Evolutionary conservation across 2,888 invertebrate genomes (phyloP), one percentile per base, ranked within the genome.

Genomic region (Synergus laeviventris): DNA sequence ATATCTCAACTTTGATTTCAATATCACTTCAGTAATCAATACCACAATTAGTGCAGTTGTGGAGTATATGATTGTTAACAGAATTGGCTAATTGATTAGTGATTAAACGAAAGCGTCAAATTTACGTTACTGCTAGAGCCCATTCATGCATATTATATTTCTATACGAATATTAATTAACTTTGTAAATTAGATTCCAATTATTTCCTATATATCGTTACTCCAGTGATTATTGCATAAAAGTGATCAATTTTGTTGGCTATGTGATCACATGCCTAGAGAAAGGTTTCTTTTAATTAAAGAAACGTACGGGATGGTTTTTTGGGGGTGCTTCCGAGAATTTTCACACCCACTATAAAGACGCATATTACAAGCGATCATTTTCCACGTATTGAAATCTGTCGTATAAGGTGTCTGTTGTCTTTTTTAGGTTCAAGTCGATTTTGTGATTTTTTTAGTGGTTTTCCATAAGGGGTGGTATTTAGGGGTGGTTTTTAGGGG

Each of bases 31-130:
- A 42, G 66, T 42, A 42, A 66, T 66, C 66, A 42, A 66, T 66
- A 66, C 45, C 21, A 45, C 66, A 66, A 66, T 66, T 66, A 66
- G 66, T 66, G 66, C 42, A 16, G 66, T 21, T 36, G 42, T 21
- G 16, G 38, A 66, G 42, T 49, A 42, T 39, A 42, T 39, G 66
- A 66, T 42, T 66, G 66, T 66, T 42, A 42, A 42, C 66, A 24
- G 66, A 45, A 66, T 45, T 66, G 42, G 21, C 45, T 66, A 66
- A 66, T 66, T 66, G 66, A 66, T 45, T 24, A 45, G 42, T 42
- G 66, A 66, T 66, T 66, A 66, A 66, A 66, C 24, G 66, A 66
- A 66, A 66, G 66, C 66, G 16, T 66, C 66, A 66, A 42, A 42
- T 66, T 45, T 66, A 24, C 16, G 66, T 45, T 66, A 45, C 45